Base-by-base conservation (phyloP, 2,888 invertebrate species). In the Tipula confusa region DNA sequence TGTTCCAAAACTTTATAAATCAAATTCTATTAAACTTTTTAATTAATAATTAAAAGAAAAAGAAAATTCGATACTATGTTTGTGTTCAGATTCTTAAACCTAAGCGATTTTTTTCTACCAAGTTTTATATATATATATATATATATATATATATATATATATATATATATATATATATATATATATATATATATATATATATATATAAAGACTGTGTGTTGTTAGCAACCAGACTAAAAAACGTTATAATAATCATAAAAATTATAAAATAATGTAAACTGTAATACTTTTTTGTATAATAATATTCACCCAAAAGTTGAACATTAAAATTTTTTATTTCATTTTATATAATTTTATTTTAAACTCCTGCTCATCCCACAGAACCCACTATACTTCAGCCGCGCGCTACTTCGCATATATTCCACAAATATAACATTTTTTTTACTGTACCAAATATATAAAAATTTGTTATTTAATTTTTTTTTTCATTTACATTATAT, bases 401-500 rank as follows among this genome's bases (percentile, higher is more conserved):
- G 15, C 15, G 15, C 15, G 64, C 64, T 64, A 64, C 64, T 64
- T 64, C 64, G 64, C 24, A 64, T 64, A 64, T 24, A 64, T 3
- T 1, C 7, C 5, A 9, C 18, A 24, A 64, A 64, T 64, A 64
- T 64, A 64, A 64, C 24, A 64, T 64, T 64, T 64, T 43, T 64
- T 64, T 64, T 24, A 64, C 64, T 64, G 64, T 64, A 64, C 64
- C 64, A 64, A 64, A 64, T 64, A 64, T 64, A 64, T 64, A 64
- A 64, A 64, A 64, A 64, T 64, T 64, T 64, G 64, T 64, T 64
- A 64, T 64, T 80, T 80, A 80, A 80, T 29, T 80, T 29, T 80
- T 80, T 80, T 80, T 80, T 80, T 85, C 84, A 85, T 85, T 85
- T 85, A 85, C 85, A 85, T 85, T 85, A 84, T 85, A 85, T 85